Evolutionary conservation across 1,140 invertebrate species (phyloP).

Genomic region (Heterodera schachtii): DNA sequence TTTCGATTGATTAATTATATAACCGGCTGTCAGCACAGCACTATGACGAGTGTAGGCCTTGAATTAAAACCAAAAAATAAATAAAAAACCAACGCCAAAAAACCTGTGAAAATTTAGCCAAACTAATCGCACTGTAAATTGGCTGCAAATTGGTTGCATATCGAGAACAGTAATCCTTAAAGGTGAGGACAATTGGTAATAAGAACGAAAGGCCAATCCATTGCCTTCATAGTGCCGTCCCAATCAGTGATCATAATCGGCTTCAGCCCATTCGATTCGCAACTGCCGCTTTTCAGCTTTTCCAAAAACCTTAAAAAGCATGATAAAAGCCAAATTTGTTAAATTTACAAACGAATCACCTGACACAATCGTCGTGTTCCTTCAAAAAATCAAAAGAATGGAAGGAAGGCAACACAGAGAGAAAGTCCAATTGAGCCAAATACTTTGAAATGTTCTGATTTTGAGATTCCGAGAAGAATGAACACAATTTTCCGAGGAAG

Average conservation of each 20-base stretch:
- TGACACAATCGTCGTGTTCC: constrained; percentile 41
- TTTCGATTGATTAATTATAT: constrained; percentile 28
- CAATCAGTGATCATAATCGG: constrained; percentile 64
- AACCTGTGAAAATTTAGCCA: constrained; percentile 56
- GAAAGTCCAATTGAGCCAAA: constrained; percentile 39
- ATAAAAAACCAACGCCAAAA: neutral
- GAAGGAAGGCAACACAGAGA: constrained; percentile 40
- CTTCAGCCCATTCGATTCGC: constrained; percentile 34
- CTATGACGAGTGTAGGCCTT: constrained; percentile 52
- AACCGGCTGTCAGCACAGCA: constrained; percentile 62
- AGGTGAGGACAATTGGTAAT: neutral
- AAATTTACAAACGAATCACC: constrained; percentile 5
- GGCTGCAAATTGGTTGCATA: constrained; percentile 65
- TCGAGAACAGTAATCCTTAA: constrained; percentile 61
- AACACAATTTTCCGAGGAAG: constrained; percentile 42
- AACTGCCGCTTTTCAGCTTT: constrained; percentile 31
- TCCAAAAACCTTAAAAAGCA: constrained; percentile 52
- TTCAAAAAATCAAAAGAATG: constrained; percentile 49
- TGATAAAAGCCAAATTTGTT: neutral
- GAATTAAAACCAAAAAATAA: neutral
- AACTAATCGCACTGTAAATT: constrained; percentile 61
- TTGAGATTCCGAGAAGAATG: neutral
- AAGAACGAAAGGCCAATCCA: neutral
- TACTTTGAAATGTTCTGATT: neutral
- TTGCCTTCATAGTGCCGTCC: constrained; percentile 64